These are phyloP conservation scores for Brachypalpus laphriformis DNA, from an alignment of 2,888 invertebrate species.

Conservation along the genomic window DNA sequence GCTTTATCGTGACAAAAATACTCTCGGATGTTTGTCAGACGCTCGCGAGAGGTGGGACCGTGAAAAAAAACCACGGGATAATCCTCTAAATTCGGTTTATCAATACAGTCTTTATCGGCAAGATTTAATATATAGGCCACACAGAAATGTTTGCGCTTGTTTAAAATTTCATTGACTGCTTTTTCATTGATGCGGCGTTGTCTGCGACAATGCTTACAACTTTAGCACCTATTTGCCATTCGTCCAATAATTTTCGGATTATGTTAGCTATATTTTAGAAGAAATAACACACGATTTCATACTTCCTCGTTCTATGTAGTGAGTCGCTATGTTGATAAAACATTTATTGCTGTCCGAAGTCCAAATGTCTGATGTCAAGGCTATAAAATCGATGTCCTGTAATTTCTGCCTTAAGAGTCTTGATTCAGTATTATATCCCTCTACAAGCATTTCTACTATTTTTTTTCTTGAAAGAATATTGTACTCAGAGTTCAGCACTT, in stretches of 20 bases:
- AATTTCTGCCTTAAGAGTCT: not conserved
- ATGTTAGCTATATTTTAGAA: not conserved
- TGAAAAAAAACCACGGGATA: too few species aligned
- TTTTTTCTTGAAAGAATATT: too few species aligned
- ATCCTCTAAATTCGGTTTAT: not conserved
- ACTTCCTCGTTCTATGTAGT: not conserved
- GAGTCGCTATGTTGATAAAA: too few species aligned
- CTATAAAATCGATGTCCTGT: constrained; percentile 1
- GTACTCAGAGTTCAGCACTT: too few species aligned
- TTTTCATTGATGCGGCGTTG: constrained; percentile 24
- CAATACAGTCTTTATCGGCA: constrained; percentile 15
- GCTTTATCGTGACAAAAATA: too few species aligned
- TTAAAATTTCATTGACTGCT: constrained; percentile 13
- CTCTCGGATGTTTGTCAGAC: too few species aligned
- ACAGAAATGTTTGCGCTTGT: constrained; percentile 19
- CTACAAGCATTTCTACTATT: not conserved
- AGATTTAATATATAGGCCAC: not conserved
- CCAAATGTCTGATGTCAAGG: constrained; percentile 14
- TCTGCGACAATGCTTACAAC: constrained; percentile 16
- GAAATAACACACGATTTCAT: too few species aligned
- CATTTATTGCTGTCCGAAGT: not conserved
- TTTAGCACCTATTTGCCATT: constrained; percentile 8
- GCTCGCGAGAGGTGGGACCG: too few species aligned
- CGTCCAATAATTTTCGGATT: constrained; percentile 9
- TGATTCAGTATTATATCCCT: not conserved